These are phyloP conservation scores for Lepilemur septentrionalis DNA, from an alignment of 2,797 vertebrate species.

Conservation along the genomic window DNA sequence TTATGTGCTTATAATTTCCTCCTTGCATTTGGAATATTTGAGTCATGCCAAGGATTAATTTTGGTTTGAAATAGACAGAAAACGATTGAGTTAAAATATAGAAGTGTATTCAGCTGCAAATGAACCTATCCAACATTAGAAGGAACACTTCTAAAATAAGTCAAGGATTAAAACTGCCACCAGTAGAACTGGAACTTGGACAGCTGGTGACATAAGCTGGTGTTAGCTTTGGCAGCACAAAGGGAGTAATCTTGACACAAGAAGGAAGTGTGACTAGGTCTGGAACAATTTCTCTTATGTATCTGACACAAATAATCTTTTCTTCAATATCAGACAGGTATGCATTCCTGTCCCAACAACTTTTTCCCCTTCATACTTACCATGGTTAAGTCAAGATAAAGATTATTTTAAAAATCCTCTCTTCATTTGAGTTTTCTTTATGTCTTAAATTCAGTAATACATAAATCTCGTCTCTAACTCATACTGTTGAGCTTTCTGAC, in stretches of 20 bases:
- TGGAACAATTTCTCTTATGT: constrained; percentile 64
- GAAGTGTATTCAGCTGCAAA: constrained; percentile 65
- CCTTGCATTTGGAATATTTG: constrained; percentile 43
- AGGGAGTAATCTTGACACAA: constrained; percentile 53
- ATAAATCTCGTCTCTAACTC: constrained; percentile 12
- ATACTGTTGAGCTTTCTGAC: neutral
- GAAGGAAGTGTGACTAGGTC: constrained; percentile 55
- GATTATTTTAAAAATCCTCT: neutral
- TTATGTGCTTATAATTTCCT: constrained; percentile 57
- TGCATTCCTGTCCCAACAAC: constrained; percentile 6
- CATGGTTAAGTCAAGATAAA: constrained; percentile 8
- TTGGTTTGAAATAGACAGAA: constrained; percentile 67
- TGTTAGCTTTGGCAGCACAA: constrained; percentile 59
- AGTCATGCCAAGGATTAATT: constrained; percentile 70
- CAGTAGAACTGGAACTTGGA: constrained; percentile 25
- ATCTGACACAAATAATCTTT: constrained; percentile 73
- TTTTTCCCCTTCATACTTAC: constrained; percentile 23
- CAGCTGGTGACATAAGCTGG: constrained; percentile 61
- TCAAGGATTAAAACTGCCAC: constrained; percentile 58
- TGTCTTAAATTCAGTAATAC: neutral
- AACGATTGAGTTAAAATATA: constrained; percentile 67
- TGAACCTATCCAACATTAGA: constrained; percentile 22
- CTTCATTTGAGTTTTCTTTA: constrained; percentile 36
- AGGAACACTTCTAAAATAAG: constrained; percentile 54
- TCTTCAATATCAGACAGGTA: constrained; percentile 67